Evolutionary conservation across 2,888 invertebrate species (phyloP).

Genomic region (Nymphalis c-album): DNA sequence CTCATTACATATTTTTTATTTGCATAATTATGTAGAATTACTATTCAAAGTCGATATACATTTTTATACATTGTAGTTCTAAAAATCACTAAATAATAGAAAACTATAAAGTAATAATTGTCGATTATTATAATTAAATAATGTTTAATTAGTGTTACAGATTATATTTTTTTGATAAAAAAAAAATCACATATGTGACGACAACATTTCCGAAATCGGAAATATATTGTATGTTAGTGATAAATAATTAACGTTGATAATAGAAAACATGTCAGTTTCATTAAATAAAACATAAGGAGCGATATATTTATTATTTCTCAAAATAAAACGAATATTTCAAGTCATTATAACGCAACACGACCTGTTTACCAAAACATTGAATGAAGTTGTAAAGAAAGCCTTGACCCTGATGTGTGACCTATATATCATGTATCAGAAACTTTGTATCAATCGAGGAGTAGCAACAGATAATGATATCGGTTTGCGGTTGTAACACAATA

Average conservation of each 20-base stretch:
- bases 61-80: not conserved
- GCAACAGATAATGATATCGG: conserved; percentile 36
- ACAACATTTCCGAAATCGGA: too few species aligned
- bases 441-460: conserved; percentile 33
- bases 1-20: conserved; percentile 15
- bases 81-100: not conserved
- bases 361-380: conserved; percentile 17
- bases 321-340: not conserved
- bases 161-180: not conserved
- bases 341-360: not conserved
- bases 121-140: too few species aligned
- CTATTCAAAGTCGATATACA: not conserved
- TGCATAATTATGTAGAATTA: conserved; percentile 1
- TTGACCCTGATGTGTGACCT: conserved; percentile 34
- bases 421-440: conserved; percentile 36
- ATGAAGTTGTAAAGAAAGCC: conserved; percentile 37
- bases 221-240: too few species aligned
- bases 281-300: too few species aligned
- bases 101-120: not conserved
- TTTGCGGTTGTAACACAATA: conserved; percentile 42
- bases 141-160: not conserved
- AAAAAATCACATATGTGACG: too few species aligned
- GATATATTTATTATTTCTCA: not conserved
- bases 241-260: too few species aligned
- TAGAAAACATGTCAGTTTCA: too few species aligned